phyloP scores from a whole-genome alignment of 2,797 vertebrate genomes.

The Hoplostethus mediterraneus region DNA sequence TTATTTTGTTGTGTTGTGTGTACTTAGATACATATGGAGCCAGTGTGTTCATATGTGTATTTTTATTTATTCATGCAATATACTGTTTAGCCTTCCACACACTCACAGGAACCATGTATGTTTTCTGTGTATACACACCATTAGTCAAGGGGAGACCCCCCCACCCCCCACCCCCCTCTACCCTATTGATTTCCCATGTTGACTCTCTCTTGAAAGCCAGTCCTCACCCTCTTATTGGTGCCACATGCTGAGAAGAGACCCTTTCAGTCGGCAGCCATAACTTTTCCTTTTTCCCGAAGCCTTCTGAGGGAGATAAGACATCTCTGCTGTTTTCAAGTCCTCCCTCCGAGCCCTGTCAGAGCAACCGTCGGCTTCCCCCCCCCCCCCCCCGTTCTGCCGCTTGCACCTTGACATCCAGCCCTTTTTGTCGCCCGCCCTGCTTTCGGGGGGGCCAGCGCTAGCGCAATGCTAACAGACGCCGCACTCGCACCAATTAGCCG shows the following conservation, averaged over 20 bases:
- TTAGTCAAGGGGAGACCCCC: constrained; percentile 20
- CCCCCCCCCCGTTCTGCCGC: background rate
- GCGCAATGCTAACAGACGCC: constrained; percentile 48
- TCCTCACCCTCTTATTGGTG: constrained; percentile 68
- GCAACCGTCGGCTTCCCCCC: constrained; percentile 6
- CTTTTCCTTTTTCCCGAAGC: constrained; percentile 33
- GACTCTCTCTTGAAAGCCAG: constrained; percentile 59
- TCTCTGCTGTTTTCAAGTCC: too few relatives aligned
- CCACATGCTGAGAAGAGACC: constrained; percentile 73
- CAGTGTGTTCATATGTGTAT: constrained; percentile 11
- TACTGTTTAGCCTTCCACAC: constrained; percentile 3
- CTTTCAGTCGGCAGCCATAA: constrained; percentile 43
- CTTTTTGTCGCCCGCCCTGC: constrained; percentile 36
- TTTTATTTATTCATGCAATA: constrained; percentile 9
- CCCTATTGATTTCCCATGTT: constrained; percentile 59
- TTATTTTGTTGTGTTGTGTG: too few relatives aligned
- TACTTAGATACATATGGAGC: background rate
- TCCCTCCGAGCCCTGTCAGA: constrained; percentile 20
- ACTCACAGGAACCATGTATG: constrained; percentile 26
- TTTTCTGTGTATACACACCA: constrained; percentile 42
- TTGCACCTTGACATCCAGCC: constrained; percentile 44
- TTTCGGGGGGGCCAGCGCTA: too few relatives aligned
- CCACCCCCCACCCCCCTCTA: constrained; percentile 26
- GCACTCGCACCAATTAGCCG: constrained; percentile 76
- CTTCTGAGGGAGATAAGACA: constrained; percentile 9